phyloP scores from a whole-genome alignment of 2,113 vertebrate genomes.

The Tapirus terrestris region DNA sequence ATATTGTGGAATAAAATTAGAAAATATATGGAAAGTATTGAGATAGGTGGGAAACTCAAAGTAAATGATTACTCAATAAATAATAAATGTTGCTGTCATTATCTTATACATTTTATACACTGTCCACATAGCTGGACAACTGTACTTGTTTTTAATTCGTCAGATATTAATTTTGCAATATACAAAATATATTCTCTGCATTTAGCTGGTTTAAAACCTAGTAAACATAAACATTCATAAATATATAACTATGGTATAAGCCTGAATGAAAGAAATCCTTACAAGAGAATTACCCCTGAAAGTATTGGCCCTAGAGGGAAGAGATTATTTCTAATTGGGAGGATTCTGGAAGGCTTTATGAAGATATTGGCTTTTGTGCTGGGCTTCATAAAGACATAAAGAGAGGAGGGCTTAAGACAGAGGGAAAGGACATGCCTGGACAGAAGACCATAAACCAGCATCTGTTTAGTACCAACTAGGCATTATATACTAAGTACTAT shows the following conservation, averaged over 20 bases:
- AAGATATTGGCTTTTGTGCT: background rate
- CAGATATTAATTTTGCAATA: background rate
- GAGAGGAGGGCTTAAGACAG: background rate
- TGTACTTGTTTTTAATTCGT: background rate
- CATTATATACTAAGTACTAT: background rate
- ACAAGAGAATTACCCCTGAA: background rate
- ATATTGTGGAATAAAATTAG: background rate
- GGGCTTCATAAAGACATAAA: background rate
- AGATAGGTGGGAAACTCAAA: background rate
- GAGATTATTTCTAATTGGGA: background rate
- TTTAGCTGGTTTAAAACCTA: background rate
- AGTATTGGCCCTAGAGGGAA: background rate
- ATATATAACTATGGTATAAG: background rate
- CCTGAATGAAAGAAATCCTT: background rate
- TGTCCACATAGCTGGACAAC: background rate
- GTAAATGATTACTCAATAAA: background rate
- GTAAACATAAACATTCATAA: background rate
- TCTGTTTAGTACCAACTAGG: background rate
- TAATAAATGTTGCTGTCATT: background rate
- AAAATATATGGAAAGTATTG: background rate
- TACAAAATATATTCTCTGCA: background rate
- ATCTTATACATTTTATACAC: background rate
- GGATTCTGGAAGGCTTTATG: background rate
- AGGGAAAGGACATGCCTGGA: background rate
- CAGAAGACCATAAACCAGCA: background rate